phyloP scores from a whole-genome alignment of 2,888 invertebrate species.

The Drosophila meridiana region DNA sequence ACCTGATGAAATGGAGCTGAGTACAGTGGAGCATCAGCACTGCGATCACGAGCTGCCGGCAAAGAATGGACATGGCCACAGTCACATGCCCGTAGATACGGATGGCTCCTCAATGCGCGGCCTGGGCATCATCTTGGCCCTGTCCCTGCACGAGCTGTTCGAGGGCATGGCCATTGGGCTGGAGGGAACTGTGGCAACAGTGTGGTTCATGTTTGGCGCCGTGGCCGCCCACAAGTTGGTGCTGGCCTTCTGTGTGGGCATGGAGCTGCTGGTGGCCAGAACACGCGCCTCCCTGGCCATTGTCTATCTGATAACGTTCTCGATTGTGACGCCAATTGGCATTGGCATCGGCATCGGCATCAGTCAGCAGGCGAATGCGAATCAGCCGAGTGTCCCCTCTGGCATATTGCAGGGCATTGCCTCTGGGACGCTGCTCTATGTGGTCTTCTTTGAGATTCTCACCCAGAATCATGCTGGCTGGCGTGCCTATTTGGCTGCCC shows the following conservation, averaged over 20 bases:
- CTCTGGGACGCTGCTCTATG: conserved; percentile 96
- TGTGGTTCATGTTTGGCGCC: conserved; percentile 93
- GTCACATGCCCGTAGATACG: conserved; percentile 72
- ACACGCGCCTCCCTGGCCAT: conserved; percentile 88
- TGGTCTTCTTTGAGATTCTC: conserved; percentile 98
- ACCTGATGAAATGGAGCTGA: neutral
- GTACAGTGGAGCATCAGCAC: neutral
- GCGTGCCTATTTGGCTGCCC: conserved; percentile 88
- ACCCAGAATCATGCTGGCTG: conserved; percentile 87
- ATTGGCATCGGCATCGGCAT: conserved; percentile 92
- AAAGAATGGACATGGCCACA: conserved; percentile 42
- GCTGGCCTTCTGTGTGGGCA: conserved; percentile 94
- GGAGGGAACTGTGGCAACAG: conserved; percentile 87
- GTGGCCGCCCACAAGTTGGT: conserved; percentile 94
- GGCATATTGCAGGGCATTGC: conserved; percentile 89
- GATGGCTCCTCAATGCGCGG: conserved; percentile 87
- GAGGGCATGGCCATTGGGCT: conserved; percentile 94
- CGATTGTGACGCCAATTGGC: conserved; percentile 90
- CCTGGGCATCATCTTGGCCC: conserved; percentile 91
- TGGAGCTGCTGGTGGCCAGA: conserved; percentile 91
- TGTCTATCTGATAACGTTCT: conserved; percentile 90
- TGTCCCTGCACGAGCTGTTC: conserved; percentile 94
- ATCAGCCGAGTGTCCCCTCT: conserved; percentile 88
- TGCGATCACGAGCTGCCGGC: conserved; percentile 7
- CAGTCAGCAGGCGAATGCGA: conserved; percentile 87